Evolutionary conservation across 2,797 vertebrate genomes (phyloP), one percentile per base, ranked within the genome.

Genomic region (Buphagus erythrorhynchus): DNA sequence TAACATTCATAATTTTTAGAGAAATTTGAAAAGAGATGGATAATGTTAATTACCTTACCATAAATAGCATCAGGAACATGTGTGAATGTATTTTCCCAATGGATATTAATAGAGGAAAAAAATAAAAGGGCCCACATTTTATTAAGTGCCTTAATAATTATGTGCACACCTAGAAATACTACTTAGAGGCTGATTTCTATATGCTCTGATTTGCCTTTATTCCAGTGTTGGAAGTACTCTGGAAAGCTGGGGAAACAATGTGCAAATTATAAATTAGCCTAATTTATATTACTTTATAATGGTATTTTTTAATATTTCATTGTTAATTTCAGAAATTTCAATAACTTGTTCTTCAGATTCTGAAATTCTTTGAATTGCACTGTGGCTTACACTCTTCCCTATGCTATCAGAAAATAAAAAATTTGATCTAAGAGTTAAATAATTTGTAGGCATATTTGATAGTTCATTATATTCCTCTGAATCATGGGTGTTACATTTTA

Each of bases 1-100:
- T 67, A 88, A 73, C 73, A 59, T 79, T 82, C 59, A 69, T 81
- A 28, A 76, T 71, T 96, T 73, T 57, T 93, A 82, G 88, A 86
- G 49, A 96, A 40, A 90, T 90, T 84, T 91, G 22, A 74, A 93
- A 91, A 71, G 55, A 87, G 61, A 36, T 62, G 22, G 48, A 45
- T 86, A 51, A 71, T 38, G 11, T 67, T 74, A 72, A 68, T 90
- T 84, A 54, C 8, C 2, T 5, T 89, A 62, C 59, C 8, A 11
- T 95, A 91, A 95, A 88, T 76, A 90, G 35, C 55, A 36, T 55
- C 24, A 93, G 73, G n/a, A 94, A 92, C 10, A 48, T 33, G 4
- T 54, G 49, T 75, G 57, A 86, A 24, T 59, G 35, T 58, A 81
- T 87, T 82, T 94, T 88, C 72, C 66, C 33, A 91, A 58, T 75